Evolutionary conservation across 1,140 invertebrate genomes (phyloP), one percentile per base, ranked within the genome.

Genomic region (Latrodectus geometricus): DNA sequence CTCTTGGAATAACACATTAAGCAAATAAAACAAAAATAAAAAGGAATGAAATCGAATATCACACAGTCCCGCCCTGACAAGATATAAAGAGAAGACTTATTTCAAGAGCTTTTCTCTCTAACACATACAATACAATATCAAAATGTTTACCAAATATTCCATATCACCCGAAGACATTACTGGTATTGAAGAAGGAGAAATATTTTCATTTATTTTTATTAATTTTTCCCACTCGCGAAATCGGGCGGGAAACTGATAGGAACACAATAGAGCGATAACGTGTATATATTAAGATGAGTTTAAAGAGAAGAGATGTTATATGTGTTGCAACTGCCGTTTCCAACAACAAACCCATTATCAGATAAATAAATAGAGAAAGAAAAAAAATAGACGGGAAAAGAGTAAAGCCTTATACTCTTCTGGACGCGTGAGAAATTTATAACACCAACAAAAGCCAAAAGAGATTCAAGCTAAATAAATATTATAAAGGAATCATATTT

Each of bases 251-350:
- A 61, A 17, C 54, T 61, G 50, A 54, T 54, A 75, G 17, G 8
- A 12, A 54, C 20, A 75, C 73, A 75, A 75, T 75, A 56, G 73
- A 75, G 50, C 52, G 73, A 75, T 75, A 75, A 75, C 50, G 49
- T 75, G 73, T 75, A 15, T 75, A 75, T 75, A 75, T 75, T 75
- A 75, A 75, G 50, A 20, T n/a, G 35, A 35, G 35, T 35, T 35
- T 15, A 11, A 20, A 54, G 54, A 14, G 11, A 15, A 73, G 70
- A 35, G 73, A 56, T 75, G 50, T 75, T 52, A 9, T 23, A 75
- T 75, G 73, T 75, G 73, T 75, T 75, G 73, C 73, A 75, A 75
- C 52, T 75, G 73, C 11, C 54, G 73, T 75, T 75, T 75, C 73
- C 49, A 75, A 75, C 73, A 75, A 75, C 73, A 75, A 75, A 75